Evolutionary conservation across 2,888 invertebrate genomes (phyloP).

Genomic region (Tribolium freemani): DNA sequence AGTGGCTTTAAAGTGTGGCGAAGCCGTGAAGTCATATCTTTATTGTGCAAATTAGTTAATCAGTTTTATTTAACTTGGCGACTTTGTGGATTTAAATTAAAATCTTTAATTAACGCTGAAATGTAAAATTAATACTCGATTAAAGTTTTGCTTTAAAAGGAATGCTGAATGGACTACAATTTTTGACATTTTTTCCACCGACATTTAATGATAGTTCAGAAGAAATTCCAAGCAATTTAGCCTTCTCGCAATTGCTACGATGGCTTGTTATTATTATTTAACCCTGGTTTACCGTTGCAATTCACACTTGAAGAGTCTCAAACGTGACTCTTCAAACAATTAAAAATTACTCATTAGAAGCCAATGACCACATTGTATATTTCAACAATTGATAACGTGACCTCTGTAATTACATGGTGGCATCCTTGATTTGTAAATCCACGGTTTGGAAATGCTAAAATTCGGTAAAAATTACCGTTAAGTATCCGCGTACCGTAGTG

Average conservation of each 20-base stretch:
- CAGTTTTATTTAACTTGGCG: no score
- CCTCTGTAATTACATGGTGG: background rate
- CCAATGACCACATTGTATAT: background rate
- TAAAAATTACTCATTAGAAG: background rate
- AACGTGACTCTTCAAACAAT: background rate
- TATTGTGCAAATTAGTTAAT: no score
- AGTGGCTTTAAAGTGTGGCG: no score
- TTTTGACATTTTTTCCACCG: no score
- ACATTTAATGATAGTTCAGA: no score
- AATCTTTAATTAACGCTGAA: no score
- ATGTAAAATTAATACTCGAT: no score
- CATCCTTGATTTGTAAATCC: background rate
- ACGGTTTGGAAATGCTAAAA: background rate
- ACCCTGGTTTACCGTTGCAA: background rate
- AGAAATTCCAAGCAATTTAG: background rate
- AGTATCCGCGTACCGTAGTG: constrained; percentile 3
- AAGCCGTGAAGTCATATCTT: no score
- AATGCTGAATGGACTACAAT: no score
- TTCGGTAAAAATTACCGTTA: constrained; percentile 30
- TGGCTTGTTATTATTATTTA: background rate
- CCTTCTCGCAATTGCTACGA: background rate
- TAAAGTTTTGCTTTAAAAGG: no score
- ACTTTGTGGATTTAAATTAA: no score
- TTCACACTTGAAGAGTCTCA: background rate
- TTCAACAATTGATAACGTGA: background rate